phyloP scores from a whole-genome alignment of 2,888 invertebrate genomes.

The Temnothorax ravouxi region DNA sequence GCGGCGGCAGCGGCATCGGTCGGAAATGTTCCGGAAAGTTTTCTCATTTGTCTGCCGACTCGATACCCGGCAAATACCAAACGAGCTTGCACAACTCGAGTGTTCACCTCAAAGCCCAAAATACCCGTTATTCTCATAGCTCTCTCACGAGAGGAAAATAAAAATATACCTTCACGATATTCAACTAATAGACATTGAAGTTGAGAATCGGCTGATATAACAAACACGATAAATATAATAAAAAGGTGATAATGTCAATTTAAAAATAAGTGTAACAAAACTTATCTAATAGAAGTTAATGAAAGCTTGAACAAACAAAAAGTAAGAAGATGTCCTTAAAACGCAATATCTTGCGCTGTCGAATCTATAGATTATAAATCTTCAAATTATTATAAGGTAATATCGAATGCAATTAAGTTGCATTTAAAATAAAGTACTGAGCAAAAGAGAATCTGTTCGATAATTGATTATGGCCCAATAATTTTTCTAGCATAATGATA shows the following conservation, averaged over 20 bases:
- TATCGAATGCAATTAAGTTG: not conserved
- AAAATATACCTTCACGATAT: not conserved
- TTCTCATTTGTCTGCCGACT: conserved; percentile 79
- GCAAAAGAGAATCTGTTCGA: not conserved
- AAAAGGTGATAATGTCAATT: not conserved
- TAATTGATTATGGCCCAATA: not conserved
- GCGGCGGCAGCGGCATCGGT: not conserved
- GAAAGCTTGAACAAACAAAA: not conserved
- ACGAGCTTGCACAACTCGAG: conserved; percentile 70
- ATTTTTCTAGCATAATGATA: not conserved
- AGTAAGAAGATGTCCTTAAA: not conserved
- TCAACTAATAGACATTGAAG: not conserved
- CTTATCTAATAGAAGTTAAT: not conserved
- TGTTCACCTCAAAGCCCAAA: conserved; percentile 47
- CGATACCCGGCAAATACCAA: conserved; percentile 76
- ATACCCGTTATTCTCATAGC: conserved; percentile 13
- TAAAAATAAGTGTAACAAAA: not conserved
- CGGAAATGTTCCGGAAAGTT: conserved; percentile 78
- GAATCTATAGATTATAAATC: not conserved
- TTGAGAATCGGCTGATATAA: not conserved
- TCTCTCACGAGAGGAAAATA: conserved; percentile 8
- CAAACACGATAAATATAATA: not conserved
- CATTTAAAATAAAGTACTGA: not conserved
- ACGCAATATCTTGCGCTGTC: not conserved
- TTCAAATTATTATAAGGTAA: not conserved